A percentile compares a stretch with the other conserved stretches of the same genome.
These are phyloP conservation scores for Tachuris rubrigastra DNA, from an alignment of 2,113 vertebrate species.

Conservation along the genomic window DNA sequence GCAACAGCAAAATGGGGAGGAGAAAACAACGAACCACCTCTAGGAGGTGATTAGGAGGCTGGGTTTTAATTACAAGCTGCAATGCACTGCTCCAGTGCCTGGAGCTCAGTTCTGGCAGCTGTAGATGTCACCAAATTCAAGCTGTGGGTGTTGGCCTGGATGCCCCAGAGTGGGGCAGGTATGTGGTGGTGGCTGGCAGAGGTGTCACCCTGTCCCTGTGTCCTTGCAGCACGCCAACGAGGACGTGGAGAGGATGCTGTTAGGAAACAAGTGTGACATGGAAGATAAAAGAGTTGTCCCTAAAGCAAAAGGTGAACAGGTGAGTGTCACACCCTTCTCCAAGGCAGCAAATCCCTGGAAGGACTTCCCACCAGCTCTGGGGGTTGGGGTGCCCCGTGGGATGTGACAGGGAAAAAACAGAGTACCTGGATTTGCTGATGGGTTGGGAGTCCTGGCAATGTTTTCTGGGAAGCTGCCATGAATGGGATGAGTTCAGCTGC, in stretches of 20 bases:
- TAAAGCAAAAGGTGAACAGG: constrained; percentile 98
- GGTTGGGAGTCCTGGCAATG: neutral
- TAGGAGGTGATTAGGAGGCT: neutral
- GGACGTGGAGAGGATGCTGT: constrained; percentile 98
- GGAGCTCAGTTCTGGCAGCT: neutral
- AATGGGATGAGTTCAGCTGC: neutral
- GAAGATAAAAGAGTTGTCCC: constrained; percentile 97
- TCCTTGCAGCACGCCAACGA: constrained; percentile 94
- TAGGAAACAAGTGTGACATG: constrained; percentile 99
- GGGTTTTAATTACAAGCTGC: neutral
- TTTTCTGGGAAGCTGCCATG: neutral
- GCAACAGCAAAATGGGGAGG: neutral
- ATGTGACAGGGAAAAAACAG: neutral
- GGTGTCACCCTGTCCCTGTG: neutral
- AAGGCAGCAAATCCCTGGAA: rapidly evolving
- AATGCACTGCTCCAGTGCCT: rapidly evolving
- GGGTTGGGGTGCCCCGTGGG: neutral
- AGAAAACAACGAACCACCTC: neutral
- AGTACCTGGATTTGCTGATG: neutral
- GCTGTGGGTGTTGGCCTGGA: neutral
- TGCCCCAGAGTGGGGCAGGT: rapidly evolving
- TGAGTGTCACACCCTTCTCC: constrained; percentile 39
- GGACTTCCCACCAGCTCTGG: rapidly evolving
- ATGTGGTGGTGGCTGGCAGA: rapidly evolving
- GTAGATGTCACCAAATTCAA: rapidly evolving